A percentile compares a stretch with the other conserved stretches of the same genome.
Evolutionary conservation across 2,888 invertebrate genomes (phyloP).

Genomic region (Cryptophagus acutangulus): DNA sequence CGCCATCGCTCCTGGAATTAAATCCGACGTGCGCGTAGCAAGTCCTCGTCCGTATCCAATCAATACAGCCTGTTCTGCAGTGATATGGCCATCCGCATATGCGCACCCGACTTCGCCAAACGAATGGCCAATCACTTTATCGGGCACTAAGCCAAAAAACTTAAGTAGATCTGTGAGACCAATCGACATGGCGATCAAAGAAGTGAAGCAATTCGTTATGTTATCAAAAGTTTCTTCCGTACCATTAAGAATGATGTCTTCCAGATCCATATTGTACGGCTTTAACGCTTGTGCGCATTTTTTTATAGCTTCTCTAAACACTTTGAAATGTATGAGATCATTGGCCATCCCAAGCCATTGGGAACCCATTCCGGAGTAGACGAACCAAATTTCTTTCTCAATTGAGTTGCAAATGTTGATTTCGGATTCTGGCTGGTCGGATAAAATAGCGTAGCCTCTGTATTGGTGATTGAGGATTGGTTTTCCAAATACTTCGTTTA

Average conservation of each 20-base stretch:
- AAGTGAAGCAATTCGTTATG: conserved; percentile 66
- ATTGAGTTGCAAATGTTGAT: too few relatives aligned
- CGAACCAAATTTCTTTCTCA: conserved; percentile 58
- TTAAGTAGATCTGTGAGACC: conserved; percentile 55
- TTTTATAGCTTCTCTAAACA: conserved; percentile 60
- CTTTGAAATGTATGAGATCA: conserved; percentile 60
- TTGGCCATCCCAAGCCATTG: conserved; percentile 69
- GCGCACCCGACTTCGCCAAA: conserved; percentile 94
- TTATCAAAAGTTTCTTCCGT: conserved; percentile 58
- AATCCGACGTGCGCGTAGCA: conserved; percentile 64
- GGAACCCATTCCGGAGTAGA: conserved; percentile 72
- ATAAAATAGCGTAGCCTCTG: conserved; percentile 56
- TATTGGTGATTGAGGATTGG: conserved; percentile 57
- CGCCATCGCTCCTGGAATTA: conserved; percentile 81
- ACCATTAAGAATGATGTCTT: conserved; percentile 56
- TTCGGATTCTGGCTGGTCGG: conserved; percentile 38
- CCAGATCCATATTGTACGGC: conserved; percentile 59
- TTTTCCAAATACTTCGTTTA: conserved; percentile 49
- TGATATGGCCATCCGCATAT: conserved; percentile 89
- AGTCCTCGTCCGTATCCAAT: conserved; percentile 78
- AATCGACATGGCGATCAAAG: conserved; percentile 61
- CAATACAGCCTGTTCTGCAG: conserved; percentile 79
- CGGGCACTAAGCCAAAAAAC: conserved; percentile 59
- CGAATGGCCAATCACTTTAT: conserved; percentile 81
- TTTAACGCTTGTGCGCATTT: conserved; percentile 55